Base-by-base conservation (phyloP, 2,113 vertebrate genomes). In the Cricetomys ansorgei region DNA sequence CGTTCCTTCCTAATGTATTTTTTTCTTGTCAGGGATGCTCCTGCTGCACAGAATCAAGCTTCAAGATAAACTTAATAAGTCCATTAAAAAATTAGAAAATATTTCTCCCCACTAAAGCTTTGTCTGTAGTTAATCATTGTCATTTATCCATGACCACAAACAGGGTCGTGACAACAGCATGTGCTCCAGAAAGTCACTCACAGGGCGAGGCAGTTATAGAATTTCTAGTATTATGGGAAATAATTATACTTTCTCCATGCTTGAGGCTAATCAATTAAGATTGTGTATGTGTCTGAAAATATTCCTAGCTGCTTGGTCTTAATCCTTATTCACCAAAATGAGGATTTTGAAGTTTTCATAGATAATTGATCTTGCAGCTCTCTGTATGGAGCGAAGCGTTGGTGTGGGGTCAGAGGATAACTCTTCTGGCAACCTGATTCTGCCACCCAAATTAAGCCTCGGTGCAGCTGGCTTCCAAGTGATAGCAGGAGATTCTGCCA, bases 391-490 rank as follows among this genome's bases (percentile, higher is more conserved):
- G 37, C 55, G 84, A 16, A 94, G 27, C 59, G 80, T 55, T 43
- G 55, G 17, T 40, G 48, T 69, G 34, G 37, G 85, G 2, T 7
- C n/a, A 94, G 25, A 69, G 83, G 55, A 75, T 53, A 93, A 75
- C 29, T 43, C 13, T 25, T 19, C 98, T 99, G 99, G 99, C 98
- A 95, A 25, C 99, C 99, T 48, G 99, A 99, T 45, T 98, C 97
- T 48, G 91, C 97, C 50, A 96, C 98, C 11, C 93, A 98, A 97
- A 98, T 99, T 97, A 98, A 83, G 48, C 96, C 98, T 84, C 98
- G 98, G 89, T 57, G 96, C 98, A 62, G 99, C 99, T 97, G 99
- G 99, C 96, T 99, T 99, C 96, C 98, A 94, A 34, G 97, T 99
- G 91, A 98, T 98, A 81, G 99, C 98, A 87, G 94, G 98, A 45